Conservation (phyloP, 2,888 invertebrate genomes). For the Anorthoa munda region DNA sequence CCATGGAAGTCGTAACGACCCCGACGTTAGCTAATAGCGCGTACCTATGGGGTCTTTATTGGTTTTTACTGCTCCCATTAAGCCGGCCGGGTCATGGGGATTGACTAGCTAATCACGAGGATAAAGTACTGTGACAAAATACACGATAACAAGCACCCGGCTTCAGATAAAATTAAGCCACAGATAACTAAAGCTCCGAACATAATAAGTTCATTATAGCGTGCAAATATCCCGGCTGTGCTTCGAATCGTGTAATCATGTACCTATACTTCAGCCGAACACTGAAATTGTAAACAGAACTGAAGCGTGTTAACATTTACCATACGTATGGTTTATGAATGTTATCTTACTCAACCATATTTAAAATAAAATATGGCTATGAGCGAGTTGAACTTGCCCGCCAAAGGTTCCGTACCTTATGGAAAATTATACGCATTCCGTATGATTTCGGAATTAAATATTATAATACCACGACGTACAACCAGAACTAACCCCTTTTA, state of each 20-base stretch:
- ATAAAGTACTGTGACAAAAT: slow-evolving; percentile 68
- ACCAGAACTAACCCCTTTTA: neutral
- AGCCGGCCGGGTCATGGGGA: slow-evolving; percentile 65
- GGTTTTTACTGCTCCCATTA: slow-evolving; percentile 73
- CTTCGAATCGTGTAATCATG: slow-evolving; percentile 68
- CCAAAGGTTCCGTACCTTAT: slow-evolving; percentile 11
- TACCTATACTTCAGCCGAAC: slow-evolving; percentile 65
- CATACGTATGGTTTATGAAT: slow-evolving; percentile 71
- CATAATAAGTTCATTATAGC: slow-evolving; percentile 69
- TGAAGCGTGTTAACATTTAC: slow-evolving; percentile 72
- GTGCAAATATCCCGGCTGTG: slow-evolving; percentile 56
- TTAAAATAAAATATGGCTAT: slow-evolving; percentile 52
- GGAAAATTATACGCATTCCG: neutral
- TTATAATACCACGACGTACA: neutral
- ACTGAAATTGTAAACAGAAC: slow-evolving; percentile 73
- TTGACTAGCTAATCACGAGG: slow-evolving; percentile 71
- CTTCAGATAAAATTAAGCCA: slow-evolving; percentile 71
- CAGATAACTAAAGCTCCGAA: slow-evolving; percentile 68
- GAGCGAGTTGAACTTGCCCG: slow-evolving; percentile 10
- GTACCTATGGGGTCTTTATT: slow-evolving; percentile 70
- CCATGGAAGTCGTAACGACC: slow-evolving; percentile 53
- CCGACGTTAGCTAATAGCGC: slow-evolving; percentile 56
- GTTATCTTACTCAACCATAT: slow-evolving; percentile 59
- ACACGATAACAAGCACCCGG: slow-evolving; percentile 65
- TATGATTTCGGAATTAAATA: neutral